Evolutionary conservation across 2,113 vertebrate genomes (phyloP).

Genomic region (Gnathonemus longibarbis): DNA sequence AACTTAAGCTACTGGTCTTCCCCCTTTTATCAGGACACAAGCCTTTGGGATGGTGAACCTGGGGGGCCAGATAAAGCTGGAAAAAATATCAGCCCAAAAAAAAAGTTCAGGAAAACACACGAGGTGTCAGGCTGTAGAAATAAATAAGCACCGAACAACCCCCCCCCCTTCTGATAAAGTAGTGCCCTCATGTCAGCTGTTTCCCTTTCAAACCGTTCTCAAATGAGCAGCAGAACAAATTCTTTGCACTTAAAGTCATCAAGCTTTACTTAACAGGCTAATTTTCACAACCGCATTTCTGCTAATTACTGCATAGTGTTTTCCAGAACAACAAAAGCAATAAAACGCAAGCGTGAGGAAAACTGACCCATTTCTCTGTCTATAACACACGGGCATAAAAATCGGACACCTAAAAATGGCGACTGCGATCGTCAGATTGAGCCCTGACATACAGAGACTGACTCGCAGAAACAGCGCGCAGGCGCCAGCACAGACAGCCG

Average conservation of each 20-base stretch:
- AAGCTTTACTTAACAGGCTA: neutral
- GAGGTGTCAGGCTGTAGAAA: neutral
- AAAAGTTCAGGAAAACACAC: neutral
- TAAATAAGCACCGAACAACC: neutral
- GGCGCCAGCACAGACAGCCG: neutral
- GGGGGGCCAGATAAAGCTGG: neutral
- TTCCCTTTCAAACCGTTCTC: neutral
- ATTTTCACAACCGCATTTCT: neutral
- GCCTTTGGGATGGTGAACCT: neutral
- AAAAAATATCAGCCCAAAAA: neutral
- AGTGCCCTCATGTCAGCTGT: neutral
- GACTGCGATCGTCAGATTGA: neutral
- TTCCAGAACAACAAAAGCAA: neutral
- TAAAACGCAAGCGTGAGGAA: neutral
- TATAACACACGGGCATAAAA: neutral
- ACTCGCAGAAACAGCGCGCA: neutral
- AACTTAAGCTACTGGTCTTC: slow-evolving; percentile 31
- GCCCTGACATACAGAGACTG: neutral
- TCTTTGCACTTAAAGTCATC: neutral
- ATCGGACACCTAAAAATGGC: neutral
- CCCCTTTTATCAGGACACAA: slow-evolving; percentile 32
- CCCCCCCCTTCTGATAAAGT: neutral
- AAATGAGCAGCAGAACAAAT: neutral
- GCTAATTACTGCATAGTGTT: neutral
- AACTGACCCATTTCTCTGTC: neutral